phyloP scores from a whole-genome alignment of 2,797 vertebrate genomes.

The Myotis planiceps region DNA sequence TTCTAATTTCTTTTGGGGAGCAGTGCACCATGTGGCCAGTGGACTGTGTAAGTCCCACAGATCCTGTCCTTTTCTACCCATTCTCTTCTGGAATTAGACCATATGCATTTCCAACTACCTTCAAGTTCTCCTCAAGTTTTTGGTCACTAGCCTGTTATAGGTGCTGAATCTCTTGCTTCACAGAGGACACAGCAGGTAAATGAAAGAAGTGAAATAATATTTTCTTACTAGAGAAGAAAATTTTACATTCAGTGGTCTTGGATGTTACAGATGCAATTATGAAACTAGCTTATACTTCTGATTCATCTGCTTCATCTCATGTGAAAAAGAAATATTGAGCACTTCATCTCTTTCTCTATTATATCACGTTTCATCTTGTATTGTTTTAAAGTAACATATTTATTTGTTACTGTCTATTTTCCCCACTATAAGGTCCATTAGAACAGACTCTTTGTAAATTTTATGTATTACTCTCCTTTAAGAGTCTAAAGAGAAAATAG shows the following conservation, averaged over 20 bases:
- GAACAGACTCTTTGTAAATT: not conserved
- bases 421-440: not conserved
- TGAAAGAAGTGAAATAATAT: not conserved
- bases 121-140: slow-evolving; percentile 21
- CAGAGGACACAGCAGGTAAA: not conserved
- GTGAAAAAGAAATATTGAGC: not conserved
- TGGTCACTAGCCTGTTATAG: not conserved
- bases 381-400: slow-evolving; percentile 2
- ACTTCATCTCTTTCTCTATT: slow-evolving; percentile 12
- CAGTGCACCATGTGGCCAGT: not conserved
- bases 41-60: not conserved
- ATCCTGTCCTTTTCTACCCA: not conserved
- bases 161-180: not conserved
- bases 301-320: not conserved
- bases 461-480: slow-evolving; percentile 3
- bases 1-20: not conserved
- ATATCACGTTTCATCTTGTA: slow-evolving; percentile 18
- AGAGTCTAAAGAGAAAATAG: not conserved
- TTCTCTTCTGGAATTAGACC: not conserved
- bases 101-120: slow-evolving; percentile 23
- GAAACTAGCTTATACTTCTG: slow-evolving; percentile 5
- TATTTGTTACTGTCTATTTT: slow-evolving; percentile 28
- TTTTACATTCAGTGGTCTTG: not conserved
- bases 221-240: slow-evolving; percentile 9
- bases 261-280: not conserved